Evolutionary conservation across 2,113 vertebrate species (phyloP).

Genomic region (Bolborhynchus lineola): DNA sequence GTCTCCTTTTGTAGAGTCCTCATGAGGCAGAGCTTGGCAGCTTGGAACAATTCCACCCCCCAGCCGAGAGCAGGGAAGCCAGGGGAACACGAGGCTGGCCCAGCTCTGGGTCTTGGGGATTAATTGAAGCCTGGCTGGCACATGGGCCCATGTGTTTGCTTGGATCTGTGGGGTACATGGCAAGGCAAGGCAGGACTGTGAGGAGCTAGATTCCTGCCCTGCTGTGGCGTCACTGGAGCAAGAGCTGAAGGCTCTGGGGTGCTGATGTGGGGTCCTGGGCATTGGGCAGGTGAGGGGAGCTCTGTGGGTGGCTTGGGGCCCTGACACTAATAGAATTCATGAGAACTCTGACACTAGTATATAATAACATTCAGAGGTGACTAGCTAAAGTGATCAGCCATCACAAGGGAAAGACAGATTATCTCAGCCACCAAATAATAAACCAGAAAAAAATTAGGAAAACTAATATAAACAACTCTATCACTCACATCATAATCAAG

Average conservation of each 20-base stretch:
- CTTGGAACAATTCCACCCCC: too few relatives aligned
- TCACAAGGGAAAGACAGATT: not conserved
- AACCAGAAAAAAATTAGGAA: not conserved
- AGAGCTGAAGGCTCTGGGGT: not conserved
- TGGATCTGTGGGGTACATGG: rapidly evolving
- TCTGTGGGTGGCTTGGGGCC: not conserved
- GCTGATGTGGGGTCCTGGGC: not conserved
- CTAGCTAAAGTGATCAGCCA: not conserved
- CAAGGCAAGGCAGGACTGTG: not conserved
- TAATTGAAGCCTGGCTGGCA: rapidly evolving
- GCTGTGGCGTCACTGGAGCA: rapidly evolving
- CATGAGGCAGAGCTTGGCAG: not conserved
- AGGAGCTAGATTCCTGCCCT: not conserved
- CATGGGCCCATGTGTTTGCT: rapidly evolving
- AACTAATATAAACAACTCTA: not conserved
- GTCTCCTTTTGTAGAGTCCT: not conserved
- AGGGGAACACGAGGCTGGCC: not conserved
- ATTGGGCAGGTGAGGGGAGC: not conserved
- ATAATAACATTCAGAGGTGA: not conserved
- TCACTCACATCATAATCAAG: not conserved
- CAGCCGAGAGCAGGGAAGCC: not conserved
- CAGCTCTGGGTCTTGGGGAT: rapidly evolving
- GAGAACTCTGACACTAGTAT: not conserved
- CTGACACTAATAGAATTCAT: not conserved
- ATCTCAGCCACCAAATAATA: not conserved